Conservation (phyloP, 2,888 invertebrate genomes). For the Campoplex nolae region DNA sequence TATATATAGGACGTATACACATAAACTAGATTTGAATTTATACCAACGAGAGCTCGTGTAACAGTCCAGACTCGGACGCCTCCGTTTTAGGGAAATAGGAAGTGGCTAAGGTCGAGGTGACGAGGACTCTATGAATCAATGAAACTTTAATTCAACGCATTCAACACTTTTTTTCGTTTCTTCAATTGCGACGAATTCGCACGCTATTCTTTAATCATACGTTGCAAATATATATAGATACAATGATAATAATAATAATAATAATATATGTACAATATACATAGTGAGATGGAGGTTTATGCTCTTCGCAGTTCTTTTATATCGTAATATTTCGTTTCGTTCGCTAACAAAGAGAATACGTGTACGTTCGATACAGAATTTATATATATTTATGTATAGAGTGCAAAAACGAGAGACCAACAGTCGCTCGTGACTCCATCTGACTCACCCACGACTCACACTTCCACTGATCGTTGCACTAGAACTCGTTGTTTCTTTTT, state of each 20-base stretch:
- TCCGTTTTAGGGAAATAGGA: conserved; percentile 57
- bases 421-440: conserved; percentile 40
- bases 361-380: conserved; percentile 40
- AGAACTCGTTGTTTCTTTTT: conserved; percentile 8
- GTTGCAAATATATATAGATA: conserved; percentile 75
- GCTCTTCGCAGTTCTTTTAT: conserved; percentile 22
- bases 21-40: conserved; percentile 15
- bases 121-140: conserved; percentile 39
- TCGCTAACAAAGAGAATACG: conserved; percentile 59
- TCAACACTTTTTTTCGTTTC: conserved; percentile 25
- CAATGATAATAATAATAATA: conserved; percentile 51
- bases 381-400: conserved; percentile 25
- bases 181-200: conserved; percentile 46
- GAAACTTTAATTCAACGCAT: conserved; percentile 3
- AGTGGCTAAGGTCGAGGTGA: conserved; percentile 54
- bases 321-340: conserved; percentile 62
- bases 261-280: conserved; percentile 61
- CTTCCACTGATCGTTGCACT: conserved; percentile 42
- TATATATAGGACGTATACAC: conserved; percentile 33
- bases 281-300: conserved; percentile 57
- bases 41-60: conserved; percentile 30
- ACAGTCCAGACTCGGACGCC: conserved; percentile 7
- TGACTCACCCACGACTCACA: conserved; percentile 46
- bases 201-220: conserved; percentile 75
- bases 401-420: conserved; percentile 35